Evolutionary conservation across 1,140 invertebrate genomes (phyloP).

Genomic region (Drosophila pallidifrons): DNA sequence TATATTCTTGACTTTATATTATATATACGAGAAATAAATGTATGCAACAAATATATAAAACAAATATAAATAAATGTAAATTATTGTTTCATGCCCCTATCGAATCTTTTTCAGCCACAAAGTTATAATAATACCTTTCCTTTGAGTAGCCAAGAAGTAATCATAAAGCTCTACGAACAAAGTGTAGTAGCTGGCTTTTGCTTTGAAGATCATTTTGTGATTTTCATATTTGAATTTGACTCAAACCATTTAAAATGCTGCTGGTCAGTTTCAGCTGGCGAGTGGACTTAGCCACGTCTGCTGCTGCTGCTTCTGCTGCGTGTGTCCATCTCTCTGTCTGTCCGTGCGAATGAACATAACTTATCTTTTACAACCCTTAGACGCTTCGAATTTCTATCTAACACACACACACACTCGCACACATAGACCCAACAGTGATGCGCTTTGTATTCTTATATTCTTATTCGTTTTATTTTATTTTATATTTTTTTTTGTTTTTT

Average conservation of each 20-base stretch:
- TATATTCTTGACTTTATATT: no score
- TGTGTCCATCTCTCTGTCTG: not conserved
- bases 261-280: not conserved
- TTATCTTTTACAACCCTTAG: constrained; percentile 58
- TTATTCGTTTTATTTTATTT: constrained; percentile 5
- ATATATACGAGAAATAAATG: no score
- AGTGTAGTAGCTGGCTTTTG: no score
- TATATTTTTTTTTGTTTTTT: constrained; percentile 36
- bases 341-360: constrained; percentile 5
- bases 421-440: not conserved
- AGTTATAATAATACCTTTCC: no score
- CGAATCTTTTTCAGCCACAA: no score
- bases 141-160: no score
- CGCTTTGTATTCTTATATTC: constrained; percentile 25
- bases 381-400: constrained; percentile 65
- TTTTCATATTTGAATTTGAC: no score
- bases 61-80: no score
- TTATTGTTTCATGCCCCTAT: no score
- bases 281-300: not conserved
- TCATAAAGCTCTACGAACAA: no score
- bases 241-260: not conserved
- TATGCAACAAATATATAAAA: no score
- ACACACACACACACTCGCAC: not conserved
- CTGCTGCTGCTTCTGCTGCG: not conserved
- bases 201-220: no score